Conservation (phyloP, 2,113 vertebrate genomes). For the crab-eating macaque (Macaca fascicularis) region T2T-MFA8v1.1 NC_088381.1:21108001-21108500, state of each 20-base stretch:
- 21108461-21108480: slow-evolving; percentile 57
- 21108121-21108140: background rate
- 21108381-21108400: slow-evolving; percentile 54
- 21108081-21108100: background rate
- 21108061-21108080: background rate
- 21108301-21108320: slow-evolving; percentile 98
- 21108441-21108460: slow-evolving; percentile 49
- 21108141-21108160: background rate
- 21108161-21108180: background rate
- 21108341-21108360: slow-evolving; percentile 99
- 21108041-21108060: background rate
- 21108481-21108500: slow-evolving; percentile 13
- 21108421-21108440: background rate
- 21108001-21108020: background rate
- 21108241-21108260: slow-evolving; percentile 51
- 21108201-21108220: slow-evolving; percentile 2
- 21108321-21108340: slow-evolving; percentile 99
- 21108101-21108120: background rate
- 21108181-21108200: background rate
- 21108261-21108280: slow-evolving; percentile 96
- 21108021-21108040: slow-evolving; percentile 38
- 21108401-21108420: slow-evolving; percentile 21
- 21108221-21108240: slow-evolving; percentile 23
- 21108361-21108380: slow-evolving; percentile 5
- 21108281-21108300: slow-evolving; percentile 99